These are phyloP conservation scores for Monopis laevigella DNA, from an alignment of 2,888 invertebrate species.

Conservation along the genomic window DNA sequence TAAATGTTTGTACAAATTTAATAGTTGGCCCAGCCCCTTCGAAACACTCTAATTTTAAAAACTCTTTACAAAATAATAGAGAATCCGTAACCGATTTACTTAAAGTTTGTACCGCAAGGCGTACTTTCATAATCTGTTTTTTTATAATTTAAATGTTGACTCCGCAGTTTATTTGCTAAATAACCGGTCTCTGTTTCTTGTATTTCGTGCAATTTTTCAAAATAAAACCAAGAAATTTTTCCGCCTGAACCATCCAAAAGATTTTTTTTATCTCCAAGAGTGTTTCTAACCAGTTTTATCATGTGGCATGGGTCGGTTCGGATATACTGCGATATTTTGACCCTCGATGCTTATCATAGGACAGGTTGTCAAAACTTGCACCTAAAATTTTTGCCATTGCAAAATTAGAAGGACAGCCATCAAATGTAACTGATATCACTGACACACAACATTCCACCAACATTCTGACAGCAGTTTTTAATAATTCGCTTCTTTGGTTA, in stretches of 20 bases:
- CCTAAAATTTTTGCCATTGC: neutral
- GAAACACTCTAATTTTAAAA: neutral
- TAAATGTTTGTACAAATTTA: neutral
- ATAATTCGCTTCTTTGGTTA: too few relatives aligned
- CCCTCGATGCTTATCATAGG: neutral
- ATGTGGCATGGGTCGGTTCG: neutral
- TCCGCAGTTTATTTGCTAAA: neutral
- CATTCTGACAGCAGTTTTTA: too few relatives aligned
- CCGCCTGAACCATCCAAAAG: neutral
- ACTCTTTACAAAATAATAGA: neutral
- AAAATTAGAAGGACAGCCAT: neutral
- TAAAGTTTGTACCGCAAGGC: too few relatives aligned
- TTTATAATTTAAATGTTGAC: neutral
- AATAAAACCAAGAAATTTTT: neutral
- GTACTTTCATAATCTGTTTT: neutral
- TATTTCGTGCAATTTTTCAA: neutral
- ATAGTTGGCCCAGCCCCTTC: neutral
- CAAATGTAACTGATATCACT: constrained; percentile 15
- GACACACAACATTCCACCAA: too few relatives aligned
- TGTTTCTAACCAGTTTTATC: neutral
- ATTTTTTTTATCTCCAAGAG: neutral
- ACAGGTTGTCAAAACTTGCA: neutral
- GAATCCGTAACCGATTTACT: neutral
- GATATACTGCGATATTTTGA: neutral
- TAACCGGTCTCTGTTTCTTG: neutral